Evolutionary conservation across 2,113 vertebrate species (phyloP).

Genomic region (Chaenogobius annularis): DNA sequence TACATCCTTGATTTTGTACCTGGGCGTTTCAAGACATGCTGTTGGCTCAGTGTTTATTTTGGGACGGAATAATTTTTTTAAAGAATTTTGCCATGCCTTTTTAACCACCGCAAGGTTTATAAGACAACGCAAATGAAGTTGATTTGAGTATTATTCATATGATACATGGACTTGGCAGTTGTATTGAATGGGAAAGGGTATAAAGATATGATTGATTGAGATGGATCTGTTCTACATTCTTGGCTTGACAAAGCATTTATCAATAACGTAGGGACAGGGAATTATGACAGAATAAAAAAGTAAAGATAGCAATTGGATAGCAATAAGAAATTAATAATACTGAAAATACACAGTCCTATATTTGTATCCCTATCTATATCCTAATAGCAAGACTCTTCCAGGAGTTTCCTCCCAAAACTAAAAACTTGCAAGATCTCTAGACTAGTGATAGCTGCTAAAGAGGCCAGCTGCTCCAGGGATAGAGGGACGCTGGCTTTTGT

Average conservation of each 20-base stretch:
- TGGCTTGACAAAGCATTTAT: neutral
- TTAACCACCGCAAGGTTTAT: neutral
- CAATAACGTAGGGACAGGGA: too few species aligned
- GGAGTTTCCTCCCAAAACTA: neutral
- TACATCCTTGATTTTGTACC: constrained; percentile 56
- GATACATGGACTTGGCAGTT: neutral
- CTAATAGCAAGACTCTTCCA: neutral
- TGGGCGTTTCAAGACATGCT: constrained; percentile 49
- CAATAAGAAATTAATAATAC: too few species aligned
- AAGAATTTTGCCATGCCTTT: neutral
- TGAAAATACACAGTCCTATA: neutral
- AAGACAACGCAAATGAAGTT: neutral
- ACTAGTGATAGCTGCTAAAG: constrained; percentile 21
- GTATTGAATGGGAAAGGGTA: neutral
- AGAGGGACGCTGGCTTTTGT: constrained; percentile 42
- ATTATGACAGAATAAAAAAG: neutral
- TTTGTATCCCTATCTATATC: neutral
- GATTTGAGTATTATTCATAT: neutral
- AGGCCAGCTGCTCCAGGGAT: constrained; percentile 44
- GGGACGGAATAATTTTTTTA: constrained; percentile 8
- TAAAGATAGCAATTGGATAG: too few species aligned
- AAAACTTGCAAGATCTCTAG: neutral
- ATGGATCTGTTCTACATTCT: neutral
- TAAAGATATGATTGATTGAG: neutral
- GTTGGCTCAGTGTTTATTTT: constrained; percentile 55